Conservation (phyloP, 2,797 vertebrate genomes). For the Spinus pinus region DNA sequence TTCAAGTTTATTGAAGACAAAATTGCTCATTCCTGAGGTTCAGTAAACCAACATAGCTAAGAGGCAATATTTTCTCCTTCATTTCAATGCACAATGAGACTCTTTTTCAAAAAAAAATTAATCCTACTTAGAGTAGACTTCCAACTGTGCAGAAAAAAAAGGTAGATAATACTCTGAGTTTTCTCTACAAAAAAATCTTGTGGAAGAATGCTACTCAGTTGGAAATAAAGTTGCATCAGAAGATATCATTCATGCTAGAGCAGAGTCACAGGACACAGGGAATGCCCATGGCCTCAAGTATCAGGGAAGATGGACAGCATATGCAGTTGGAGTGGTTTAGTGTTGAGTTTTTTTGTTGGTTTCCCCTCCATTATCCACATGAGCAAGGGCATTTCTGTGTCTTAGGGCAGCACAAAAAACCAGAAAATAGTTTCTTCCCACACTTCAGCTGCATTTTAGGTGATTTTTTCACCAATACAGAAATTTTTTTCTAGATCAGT, state of each 20-base stretch:
- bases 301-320: neutral
- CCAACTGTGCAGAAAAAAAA: neutral
- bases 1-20: neutral
- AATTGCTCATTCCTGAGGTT: neutral
- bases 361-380: neutral
- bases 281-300: neutral
- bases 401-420: neutral
- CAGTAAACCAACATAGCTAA: neutral
- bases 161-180: neutral
- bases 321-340: too few species aligned
- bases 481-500: neutral
- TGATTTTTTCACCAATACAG: neutral
- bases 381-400: neutral
- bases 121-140: neutral
- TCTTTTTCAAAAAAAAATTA: neutral
- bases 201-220: neutral
- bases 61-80: neutral
- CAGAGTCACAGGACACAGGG: neutral
- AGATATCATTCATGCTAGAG: neutral
- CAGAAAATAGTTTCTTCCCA: neutral
- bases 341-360: fast-evolving
- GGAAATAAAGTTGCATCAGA: neutral
- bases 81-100: neutral
- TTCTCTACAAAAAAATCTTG: neutral
- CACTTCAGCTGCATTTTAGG: neutral